These are phyloP conservation scores for Nettapus auritus DNA, from an alignment of 2,113 vertebrate genomes.

Conservation along the genomic window DNA sequence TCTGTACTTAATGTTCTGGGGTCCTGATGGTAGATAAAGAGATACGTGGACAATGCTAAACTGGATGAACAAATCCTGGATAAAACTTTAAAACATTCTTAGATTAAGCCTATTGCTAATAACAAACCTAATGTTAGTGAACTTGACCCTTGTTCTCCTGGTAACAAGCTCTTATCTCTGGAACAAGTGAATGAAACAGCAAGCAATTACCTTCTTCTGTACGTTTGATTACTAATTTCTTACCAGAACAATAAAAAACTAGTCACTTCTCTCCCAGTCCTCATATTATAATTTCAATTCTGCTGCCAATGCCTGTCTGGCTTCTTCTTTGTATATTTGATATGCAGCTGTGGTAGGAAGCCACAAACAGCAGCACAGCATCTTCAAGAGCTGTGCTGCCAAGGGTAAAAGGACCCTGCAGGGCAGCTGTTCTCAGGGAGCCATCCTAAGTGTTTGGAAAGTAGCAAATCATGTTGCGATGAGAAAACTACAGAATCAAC, in stretches of 20 bases:
- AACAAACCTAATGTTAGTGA: neutral
- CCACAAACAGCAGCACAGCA: constrained; percentile 22
- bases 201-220: constrained; percentile 40
- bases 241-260: constrained; percentile 46
- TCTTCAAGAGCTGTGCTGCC: constrained; percentile 6
- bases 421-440: neutral
- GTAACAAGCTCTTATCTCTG: constrained; percentile 20
- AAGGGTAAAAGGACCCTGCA: constrained; percentile 28
- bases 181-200: constrained; percentile 6
- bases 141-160: neutral
- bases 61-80: neutral
- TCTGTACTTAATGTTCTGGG: neutral
- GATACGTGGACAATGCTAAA: neutral
- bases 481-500: neutral
- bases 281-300: constrained; percentile 22
- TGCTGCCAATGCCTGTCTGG: constrained; percentile 18
- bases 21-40: neutral
- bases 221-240: constrained; percentile 51
- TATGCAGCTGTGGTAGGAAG: constrained; percentile 54
- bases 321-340: constrained; percentile 27
- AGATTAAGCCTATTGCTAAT: constrained; percentile 11
- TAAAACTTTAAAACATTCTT: neutral
- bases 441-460: neutral
- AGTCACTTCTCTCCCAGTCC: constrained; percentile 5
- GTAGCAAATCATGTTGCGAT: neutral